Evolutionary conservation across 2,888 invertebrate species (phyloP), one percentile per base, ranked within the genome.

Genomic region (Neria commutata): DNA sequence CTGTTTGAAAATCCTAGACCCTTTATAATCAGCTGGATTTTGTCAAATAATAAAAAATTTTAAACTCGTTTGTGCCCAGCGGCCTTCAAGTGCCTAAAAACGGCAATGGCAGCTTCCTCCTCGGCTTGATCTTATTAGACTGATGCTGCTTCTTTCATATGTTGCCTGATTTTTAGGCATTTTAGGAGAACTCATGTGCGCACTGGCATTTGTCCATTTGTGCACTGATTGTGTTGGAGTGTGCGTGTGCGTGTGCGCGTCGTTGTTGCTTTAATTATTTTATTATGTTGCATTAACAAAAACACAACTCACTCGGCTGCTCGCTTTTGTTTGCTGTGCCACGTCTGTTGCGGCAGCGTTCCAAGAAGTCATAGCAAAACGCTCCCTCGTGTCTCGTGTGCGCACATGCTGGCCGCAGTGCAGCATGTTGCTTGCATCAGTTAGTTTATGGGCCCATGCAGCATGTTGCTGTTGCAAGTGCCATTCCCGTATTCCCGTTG

Each of bases 251-350:
- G 45, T 45, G 19, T 56, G 25, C 40, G 61, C 49, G 33, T 50
- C 49, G 54, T 54, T 62, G 61, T 56, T 62, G 54, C 50, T 46
- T 58, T 58, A 56, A 62, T 62, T 56, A 58, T 56, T 62, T 62
- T 58, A 62, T 62, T 56, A 56, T 54, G 56, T 56, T 58, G 61
- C 61, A 47, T 58, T 55, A 58, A 56, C 33, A 50, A 58, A 58
- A 54, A 54, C 54, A 53, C 47, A 16, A 46, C 16, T 23, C 24
- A 47, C 21, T 8, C n/a, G 45, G 17, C 29, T 29, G 42, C 56
- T 25, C 34, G 46, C 24, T 40, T 19, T 33, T 11, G 46, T 19
- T 14, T 47, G 4, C 23, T 26, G 24, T 3, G 45, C 52, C 21
- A 29, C 29, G 40, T 24, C 56, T 62, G n/a, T n/a, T n/a, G n/a